Conservation (phyloP, 1,140 invertebrate species). For the Tetragonula clypearis region DNA sequence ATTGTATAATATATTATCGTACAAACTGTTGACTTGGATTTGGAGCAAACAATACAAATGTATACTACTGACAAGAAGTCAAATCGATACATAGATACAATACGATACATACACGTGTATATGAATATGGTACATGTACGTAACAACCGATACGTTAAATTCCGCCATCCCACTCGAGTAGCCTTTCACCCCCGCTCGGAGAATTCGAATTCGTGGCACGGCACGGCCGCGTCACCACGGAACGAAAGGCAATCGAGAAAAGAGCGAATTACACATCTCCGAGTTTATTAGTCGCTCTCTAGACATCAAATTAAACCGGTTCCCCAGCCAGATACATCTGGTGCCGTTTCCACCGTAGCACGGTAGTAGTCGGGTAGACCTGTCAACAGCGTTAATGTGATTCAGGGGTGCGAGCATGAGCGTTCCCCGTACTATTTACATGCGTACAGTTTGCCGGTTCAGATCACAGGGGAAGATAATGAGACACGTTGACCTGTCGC, state of each 20-base stretch:
- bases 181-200: neutral
- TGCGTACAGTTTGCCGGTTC: constrained; percentile 48
- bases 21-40: neutral
- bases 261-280: constrained; percentile 22
- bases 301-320: constrained; percentile 62
- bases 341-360: constrained; percentile 34
- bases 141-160: neutral
- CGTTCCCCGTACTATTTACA: constrained; percentile 49
- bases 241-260: constrained; percentile 21
- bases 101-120: neutral
- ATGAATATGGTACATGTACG: neutral
- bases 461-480: constrained; percentile 57
- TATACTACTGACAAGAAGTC: neutral
- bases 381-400: constrained; percentile 58
- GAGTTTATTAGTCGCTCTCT: constrained; percentile 48
- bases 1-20: neutral
- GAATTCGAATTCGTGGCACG: neutral
- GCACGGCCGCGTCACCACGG: neutral
- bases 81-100: neutral
- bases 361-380: constrained; percentile 33
- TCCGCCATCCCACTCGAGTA: neutral
- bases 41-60: neutral
- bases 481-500: constrained; percentile 58
- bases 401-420: constrained; percentile 47
- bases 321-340: constrained; percentile 27